These are phyloP conservation scores for Apomyelois bistriatella DNA, from an alignment of 2,888 invertebrate species.

Conservation along the genomic window DNA sequence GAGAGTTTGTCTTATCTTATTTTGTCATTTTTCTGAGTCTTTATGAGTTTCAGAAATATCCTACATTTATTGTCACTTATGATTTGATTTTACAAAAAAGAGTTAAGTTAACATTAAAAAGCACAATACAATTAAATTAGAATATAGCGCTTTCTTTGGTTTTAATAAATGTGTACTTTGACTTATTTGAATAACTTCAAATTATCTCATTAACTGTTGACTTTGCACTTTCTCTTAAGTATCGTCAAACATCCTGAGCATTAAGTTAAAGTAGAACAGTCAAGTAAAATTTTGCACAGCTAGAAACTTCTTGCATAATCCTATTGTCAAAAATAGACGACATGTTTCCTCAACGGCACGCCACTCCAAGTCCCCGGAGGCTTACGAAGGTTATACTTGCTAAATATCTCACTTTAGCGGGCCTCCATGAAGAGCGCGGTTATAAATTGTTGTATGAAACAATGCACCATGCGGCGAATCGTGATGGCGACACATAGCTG, in stretches of 20 bases:
- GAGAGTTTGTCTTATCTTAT: too few relatives aligned
- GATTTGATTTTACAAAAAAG: too few relatives aligned
- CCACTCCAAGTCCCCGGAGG: background rate
- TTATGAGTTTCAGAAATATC: too few relatives aligned
- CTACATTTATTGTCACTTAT: too few relatives aligned
- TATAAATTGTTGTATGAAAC: constrained; percentile 54
- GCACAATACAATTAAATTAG: too few relatives aligned
- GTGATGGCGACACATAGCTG: constrained; percentile 22
- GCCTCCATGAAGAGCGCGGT: constrained; percentile 42
- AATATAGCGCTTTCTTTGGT: too few relatives aligned
- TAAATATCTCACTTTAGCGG: constrained; percentile 41
- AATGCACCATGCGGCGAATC: constrained; percentile 29
- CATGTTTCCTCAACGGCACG: background rate
- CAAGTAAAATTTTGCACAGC: background rate
- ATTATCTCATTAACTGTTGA: background rate
- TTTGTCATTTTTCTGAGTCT: too few relatives aligned
- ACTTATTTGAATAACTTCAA: too few relatives aligned
- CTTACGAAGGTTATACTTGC: background rate
- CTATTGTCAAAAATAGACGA: background rate
- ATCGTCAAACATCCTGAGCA: background rate
- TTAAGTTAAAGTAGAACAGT: background rate
- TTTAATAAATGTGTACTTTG: too few relatives aligned
- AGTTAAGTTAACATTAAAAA: too few relatives aligned
- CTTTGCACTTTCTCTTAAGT: background rate
- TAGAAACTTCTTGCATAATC: constrained; percentile 4